These are phyloP conservation scores for Clarias platycephalus DNA, from an alignment of 2,797 vertebrate genomes.

Conservation along the genomic window DNA sequence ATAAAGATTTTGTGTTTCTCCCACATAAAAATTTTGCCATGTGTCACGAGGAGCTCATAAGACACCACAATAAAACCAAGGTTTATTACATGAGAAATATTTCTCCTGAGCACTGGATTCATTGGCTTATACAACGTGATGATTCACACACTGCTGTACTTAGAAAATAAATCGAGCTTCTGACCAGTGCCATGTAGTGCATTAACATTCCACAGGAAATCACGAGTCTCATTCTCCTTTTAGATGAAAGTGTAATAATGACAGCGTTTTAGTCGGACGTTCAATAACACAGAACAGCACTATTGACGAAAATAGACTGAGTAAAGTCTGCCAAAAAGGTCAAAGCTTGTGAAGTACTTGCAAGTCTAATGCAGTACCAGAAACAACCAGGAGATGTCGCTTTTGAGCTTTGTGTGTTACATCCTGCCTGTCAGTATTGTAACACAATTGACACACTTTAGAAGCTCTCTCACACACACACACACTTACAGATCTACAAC, in stretches of 20 bases:
- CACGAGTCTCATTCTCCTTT: background rate
- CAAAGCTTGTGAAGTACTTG: background rate
- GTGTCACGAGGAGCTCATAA: background rate
- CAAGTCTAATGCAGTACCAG: conserved; percentile 32
- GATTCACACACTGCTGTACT: background rate
- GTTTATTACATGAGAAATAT: background rate
- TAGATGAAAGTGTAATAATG: background rate
- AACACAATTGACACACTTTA: background rate
- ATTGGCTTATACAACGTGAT: background rate
- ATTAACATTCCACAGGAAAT: background rate
- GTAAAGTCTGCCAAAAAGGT: no score
- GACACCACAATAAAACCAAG: background rate
- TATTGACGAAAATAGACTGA: background rate
- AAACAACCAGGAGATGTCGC: conserved; percentile 49
- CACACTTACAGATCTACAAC: background rate
- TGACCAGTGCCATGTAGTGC: background rate
- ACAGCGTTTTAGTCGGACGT: background rate
- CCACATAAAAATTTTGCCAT: background rate
- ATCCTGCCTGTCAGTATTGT: background rate
- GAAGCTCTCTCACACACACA: background rate
- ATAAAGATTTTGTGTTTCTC: no score
- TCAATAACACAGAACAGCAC: no score
- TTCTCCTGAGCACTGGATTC: background rate
- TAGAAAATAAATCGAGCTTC: no score
- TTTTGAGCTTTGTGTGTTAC: background rate